These are phyloP conservation scores for Asbolus verrucosus DNA, from an alignment of 1,140 invertebrate genomes.

Conservation along the genomic window DNA sequence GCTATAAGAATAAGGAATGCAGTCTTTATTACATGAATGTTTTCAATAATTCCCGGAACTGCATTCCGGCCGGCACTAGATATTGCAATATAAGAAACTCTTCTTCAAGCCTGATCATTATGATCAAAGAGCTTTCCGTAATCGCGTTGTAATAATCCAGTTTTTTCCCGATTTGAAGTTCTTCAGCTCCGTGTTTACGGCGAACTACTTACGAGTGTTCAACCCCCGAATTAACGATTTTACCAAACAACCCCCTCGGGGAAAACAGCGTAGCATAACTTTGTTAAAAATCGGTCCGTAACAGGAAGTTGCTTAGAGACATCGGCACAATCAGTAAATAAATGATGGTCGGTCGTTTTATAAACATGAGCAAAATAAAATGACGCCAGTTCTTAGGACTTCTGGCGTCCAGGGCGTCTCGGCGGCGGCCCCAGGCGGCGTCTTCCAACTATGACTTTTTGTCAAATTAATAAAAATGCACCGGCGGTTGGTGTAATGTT, in stretches of 20 bases:
- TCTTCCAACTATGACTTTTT: constrained; percentile 54
- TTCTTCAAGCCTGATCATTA: too few relatives aligned
- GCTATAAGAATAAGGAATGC: too few relatives aligned
- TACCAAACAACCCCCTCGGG: neutral
- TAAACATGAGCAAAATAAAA: constrained; percentile 54
- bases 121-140: too few relatives aligned
- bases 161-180: too few relatives aligned
- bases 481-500: constrained; percentile 47
- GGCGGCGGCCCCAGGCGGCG: constrained; percentile 52
- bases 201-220: neutral
- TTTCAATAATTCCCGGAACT: too few relatives aligned
- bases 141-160: too few relatives aligned
- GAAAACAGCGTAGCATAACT: constrained; percentile 6
- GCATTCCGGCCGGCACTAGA: too few relatives aligned
- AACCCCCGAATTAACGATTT: constrained; percentile 3
- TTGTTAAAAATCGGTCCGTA: constrained; percentile 22
- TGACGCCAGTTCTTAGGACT: constrained; percentile 56
- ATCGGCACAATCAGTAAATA: constrained; percentile 52
- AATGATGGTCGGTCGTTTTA: constrained; percentile 51
- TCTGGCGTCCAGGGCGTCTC: constrained; percentile 54
- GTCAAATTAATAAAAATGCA: constrained; percentile 59
- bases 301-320: constrained; percentile 26
- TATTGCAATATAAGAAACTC: too few relatives aligned
- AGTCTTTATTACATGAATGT: too few relatives aligned
- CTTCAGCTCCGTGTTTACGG: neutral